phyloP scores from a whole-genome alignment of 2,888 invertebrate species.

The Bembecia ichneumoniformis region DNA sequence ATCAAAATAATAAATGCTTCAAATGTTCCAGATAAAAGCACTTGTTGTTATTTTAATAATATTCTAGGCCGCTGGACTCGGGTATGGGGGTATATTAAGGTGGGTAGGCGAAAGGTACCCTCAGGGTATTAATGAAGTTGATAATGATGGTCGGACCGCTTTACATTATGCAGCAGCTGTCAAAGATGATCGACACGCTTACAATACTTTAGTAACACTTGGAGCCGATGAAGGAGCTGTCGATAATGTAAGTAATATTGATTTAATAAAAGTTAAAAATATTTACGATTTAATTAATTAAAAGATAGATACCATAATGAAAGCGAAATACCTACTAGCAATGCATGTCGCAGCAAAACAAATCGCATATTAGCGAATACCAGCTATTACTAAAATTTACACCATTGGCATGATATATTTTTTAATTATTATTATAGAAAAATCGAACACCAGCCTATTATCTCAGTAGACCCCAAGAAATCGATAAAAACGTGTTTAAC shows the following conservation, averaged over 20 bases:
- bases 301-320: too few relatives aligned
- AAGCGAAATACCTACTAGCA: too few relatives aligned
- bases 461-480: slow-evolving; percentile 80
- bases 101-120: slow-evolving; percentile 81
- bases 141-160: slow-evolving; percentile 89
- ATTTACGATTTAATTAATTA: background rate
- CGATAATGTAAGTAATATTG: slow-evolving; percentile 80
- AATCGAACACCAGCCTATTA: slow-evolving; percentile 87
- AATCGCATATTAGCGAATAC: too few relatives aligned
- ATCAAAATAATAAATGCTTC: too few relatives aligned
- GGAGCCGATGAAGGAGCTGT: slow-evolving; percentile 88
- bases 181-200: slow-evolving; percentile 84
- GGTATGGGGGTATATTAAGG: slow-evolving; percentile 80
- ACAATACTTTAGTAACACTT: slow-evolving; percentile 81
- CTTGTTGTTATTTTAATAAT: background rate
- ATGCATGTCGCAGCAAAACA: background rate
- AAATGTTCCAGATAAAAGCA: too few relatives aligned
- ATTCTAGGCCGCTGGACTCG: slow-evolving; percentile 84
- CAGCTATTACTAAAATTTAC: too few relatives aligned
- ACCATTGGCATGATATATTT: too few relatives aligned
- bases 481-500: slow-evolving; percentile 80
- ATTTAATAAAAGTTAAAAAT: slow-evolving; percentile 7
- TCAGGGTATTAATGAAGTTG: slow-evolving; percentile 77
- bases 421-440: slow-evolving; percentile 75
- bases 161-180: slow-evolving; percentile 89